Evolutionary conservation across 2,888 invertebrate species (phyloP).

Genomic region (Eupithecia dodoneata): DNA sequence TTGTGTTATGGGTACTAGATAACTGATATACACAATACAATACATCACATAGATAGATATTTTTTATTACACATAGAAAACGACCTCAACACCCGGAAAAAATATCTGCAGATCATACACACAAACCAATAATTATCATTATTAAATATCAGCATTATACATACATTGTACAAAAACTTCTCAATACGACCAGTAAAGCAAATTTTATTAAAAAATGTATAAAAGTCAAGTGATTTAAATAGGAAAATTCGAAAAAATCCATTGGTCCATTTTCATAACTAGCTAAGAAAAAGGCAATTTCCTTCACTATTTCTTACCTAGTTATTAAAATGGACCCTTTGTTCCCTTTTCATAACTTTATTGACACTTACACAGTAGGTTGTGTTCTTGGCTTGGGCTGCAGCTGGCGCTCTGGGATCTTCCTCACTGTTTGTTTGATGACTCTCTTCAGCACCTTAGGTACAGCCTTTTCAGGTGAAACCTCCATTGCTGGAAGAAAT

Average conservation of each 20-base stretch:
- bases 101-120: too few relatives aligned
- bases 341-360: background rate
- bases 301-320: too few relatives aligned
- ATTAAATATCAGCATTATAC: background rate
- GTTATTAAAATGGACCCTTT: too few relatives aligned
- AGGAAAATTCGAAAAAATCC: background rate
- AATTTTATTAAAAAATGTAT: background rate
- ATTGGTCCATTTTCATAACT: too few relatives aligned
- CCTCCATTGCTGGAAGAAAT: slow-evolving; percentile 61
- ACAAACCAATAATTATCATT: too few relatives aligned
- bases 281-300: too few relatives aligned
- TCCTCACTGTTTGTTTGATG: slow-evolving; percentile 50
- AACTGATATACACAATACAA: too few relatives aligned
- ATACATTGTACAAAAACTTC: background rate
- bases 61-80: too few relatives aligned
- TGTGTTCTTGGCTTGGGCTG: slow-evolving; percentile 40
- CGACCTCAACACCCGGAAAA: too few relatives aligned
- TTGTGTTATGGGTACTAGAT: too few relatives aligned
- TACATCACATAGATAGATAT: too few relatives aligned
- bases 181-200: background rate
- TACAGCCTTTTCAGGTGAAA: slow-evolving; percentile 49
- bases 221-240: background rate
- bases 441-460: slow-evolving; percentile 47
- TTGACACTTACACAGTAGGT: slow-evolving; percentile 50
- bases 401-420: slow-evolving; percentile 49